A percentile compares a stretch with the other conserved stretches of the same genome.
These are phyloP conservation scores for Lophura nycthemera DNA, from an alignment of 2,113 vertebrate genomes.

Conservation along the genomic window DNA sequence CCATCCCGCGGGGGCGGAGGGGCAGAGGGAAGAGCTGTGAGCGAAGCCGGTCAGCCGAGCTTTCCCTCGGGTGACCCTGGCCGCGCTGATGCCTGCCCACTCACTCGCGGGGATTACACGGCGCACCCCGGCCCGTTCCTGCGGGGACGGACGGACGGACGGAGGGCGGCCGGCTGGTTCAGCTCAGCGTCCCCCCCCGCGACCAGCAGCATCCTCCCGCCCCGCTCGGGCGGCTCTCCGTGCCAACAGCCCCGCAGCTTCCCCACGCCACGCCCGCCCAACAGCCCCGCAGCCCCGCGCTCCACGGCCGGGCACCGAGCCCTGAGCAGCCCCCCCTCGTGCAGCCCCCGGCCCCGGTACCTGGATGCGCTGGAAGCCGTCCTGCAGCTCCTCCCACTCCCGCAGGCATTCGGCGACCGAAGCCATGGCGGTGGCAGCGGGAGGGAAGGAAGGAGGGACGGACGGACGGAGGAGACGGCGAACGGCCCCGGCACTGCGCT, in stretches of 20 bases:
- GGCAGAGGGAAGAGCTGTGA: neutral
- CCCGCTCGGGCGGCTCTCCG: too few species aligned
- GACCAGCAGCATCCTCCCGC: too few species aligned
- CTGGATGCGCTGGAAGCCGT: slow-evolving; percentile 87
- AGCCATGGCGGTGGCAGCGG: slow-evolving; percentile 47
- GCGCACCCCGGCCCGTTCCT: neutral
- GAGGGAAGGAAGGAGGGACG: too few species aligned
- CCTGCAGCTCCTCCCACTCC: slow-evolving; percentile 88
- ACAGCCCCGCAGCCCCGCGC: too few species aligned
- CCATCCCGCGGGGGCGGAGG: neutral
- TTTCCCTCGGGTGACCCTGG: neutral
- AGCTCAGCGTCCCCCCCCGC: too few species aligned
- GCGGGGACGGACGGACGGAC: too few species aligned
- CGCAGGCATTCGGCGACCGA: slow-evolving; percentile 73
- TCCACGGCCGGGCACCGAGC: neutral
- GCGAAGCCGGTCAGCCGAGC: neutral
- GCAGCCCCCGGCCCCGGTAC: slow-evolving; percentile 62
- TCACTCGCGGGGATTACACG: neutral
- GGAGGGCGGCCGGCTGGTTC: neutral
- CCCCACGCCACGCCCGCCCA: too few species aligned
- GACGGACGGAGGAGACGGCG: too few species aligned
- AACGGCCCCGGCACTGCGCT: neutral
- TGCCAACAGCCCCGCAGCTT: too few species aligned
- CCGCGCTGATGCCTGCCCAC: neutral
- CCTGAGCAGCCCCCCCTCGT: too few species aligned